Conservation (phyloP, 1,140 invertebrate genomes). For the Arctopsyche grandis region DNA sequence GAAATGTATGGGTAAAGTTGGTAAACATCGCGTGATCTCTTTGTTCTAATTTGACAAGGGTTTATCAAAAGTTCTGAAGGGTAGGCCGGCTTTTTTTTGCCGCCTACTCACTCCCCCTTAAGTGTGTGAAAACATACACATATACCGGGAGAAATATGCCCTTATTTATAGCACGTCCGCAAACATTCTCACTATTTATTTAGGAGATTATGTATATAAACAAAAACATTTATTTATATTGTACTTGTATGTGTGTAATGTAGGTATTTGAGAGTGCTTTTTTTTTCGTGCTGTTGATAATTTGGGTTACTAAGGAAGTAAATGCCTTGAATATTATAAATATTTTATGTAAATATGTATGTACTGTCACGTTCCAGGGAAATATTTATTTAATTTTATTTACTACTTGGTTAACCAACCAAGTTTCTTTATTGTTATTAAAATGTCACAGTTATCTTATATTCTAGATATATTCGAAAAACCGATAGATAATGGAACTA, state of each 20-base stretch:
- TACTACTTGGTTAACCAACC: too few species aligned
- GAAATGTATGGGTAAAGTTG: conserved; percentile 40
- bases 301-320: too few species aligned
- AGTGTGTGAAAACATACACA: background rate
- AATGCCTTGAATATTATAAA: too few species aligned
- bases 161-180: conserved; percentile 23
- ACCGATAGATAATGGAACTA: too few species aligned
- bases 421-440: too few species aligned
- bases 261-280: too few species aligned
- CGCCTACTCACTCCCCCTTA: background rate
- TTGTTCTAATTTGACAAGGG: conserved; percentile 46
- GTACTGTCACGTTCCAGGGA: too few species aligned
- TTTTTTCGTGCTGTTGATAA: too few species aligned
- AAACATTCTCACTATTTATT: conserved; percentile 29
- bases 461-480: too few species aligned
- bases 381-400: too few species aligned
- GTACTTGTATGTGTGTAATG: background rate
- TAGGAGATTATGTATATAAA: conserved; percentile 17
- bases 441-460: too few species aligned
- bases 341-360: too few species aligned
- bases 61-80: conserved; percentile 42
- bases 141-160: background rate
- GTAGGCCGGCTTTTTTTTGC: conserved; percentile 25
- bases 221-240: background rate
- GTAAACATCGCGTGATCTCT: conserved; percentile 45